phyloP scores from a whole-genome alignment of 1,140 invertebrate genomes.

The Stenopsyche tienmushanensis region DNA sequence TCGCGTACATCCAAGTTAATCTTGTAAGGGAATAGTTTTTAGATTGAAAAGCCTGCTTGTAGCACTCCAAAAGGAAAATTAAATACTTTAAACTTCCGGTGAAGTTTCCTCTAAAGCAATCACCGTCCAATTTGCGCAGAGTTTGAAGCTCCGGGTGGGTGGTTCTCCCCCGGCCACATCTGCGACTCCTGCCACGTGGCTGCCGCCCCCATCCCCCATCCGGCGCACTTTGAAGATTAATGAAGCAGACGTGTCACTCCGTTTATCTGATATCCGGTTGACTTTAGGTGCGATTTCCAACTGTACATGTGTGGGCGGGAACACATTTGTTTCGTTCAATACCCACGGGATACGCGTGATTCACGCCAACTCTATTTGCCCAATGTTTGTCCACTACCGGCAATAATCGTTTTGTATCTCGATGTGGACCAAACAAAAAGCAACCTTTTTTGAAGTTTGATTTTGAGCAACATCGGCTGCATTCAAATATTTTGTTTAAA shows the following conservation, averaged over 20 bases:
- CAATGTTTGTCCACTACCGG: too few species aligned
- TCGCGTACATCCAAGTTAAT: too few species aligned
- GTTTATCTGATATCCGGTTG: conserved; percentile 23
- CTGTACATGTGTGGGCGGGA: neutral
- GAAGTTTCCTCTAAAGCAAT: conserved; percentile 23
- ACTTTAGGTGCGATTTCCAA: conserved; percentile 5
- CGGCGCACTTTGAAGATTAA: conserved; percentile 26
- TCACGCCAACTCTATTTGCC: too few species aligned
- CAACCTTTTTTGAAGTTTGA: too few species aligned
- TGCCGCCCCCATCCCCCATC: neutral
- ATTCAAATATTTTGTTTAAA: too few species aligned
- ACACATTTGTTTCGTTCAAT: neutral
- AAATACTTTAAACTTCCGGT: conserved; percentile 19
- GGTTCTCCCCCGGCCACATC: neutral
- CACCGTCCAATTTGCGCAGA: conserved; percentile 20
- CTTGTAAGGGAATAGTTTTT: neutral
- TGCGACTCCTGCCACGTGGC: neutral
- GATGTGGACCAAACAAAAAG: too few species aligned
- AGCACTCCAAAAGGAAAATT: conserved; percentile 10
- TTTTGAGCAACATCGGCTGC: too few species aligned
- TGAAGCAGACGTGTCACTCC: conserved; percentile 22
- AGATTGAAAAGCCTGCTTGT: neutral
- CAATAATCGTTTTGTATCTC: too few species aligned
- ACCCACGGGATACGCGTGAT: too few species aligned
- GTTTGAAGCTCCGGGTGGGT: neutral